Evolutionary conservation across 2,888 invertebrate species (phyloP).

Genomic region (Operophtera brumata): DNA sequence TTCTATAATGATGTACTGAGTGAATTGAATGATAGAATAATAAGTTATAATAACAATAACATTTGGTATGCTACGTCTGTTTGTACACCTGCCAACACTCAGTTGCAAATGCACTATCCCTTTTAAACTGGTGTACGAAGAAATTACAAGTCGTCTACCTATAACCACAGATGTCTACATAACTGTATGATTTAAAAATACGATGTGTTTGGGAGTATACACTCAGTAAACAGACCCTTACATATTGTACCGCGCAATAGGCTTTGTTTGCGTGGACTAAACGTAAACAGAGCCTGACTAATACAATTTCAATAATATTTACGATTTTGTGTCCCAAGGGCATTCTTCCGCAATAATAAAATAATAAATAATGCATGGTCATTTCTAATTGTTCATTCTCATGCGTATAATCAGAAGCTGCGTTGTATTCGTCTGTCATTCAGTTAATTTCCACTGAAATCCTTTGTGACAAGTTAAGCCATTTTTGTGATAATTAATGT

Average conservation of each 20-base stretch:
- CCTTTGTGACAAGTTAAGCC: no score
- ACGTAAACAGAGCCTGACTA: conserved; percentile 9
- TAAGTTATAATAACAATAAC: neutral
- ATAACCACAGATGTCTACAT: neutral
- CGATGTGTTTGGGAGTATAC: neutral
- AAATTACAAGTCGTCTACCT: neutral
- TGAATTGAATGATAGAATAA: neutral
- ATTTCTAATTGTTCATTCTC: no score
- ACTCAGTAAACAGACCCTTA: neutral
- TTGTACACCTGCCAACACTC: conserved; percentile 4
- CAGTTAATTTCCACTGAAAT: no score
- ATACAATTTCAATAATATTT: conserved; percentile 14
- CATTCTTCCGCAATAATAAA: neutral
- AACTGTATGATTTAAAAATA: neutral
- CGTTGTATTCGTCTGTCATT: no score
- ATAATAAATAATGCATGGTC: neutral
- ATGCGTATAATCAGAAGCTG: no score
- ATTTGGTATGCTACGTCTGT: conserved; percentile 2
- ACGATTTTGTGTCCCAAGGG: neutral
- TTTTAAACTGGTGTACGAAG: neutral
- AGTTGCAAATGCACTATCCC: neutral
- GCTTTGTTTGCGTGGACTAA: neutral
- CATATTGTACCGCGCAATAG: conserved; percentile 2
- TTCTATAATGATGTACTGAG: neutral
- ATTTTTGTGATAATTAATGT: no score